Base-by-base conservation (phyloP, 2,797 vertebrate genomes). In the Hozukius guyotensis region DNA sequence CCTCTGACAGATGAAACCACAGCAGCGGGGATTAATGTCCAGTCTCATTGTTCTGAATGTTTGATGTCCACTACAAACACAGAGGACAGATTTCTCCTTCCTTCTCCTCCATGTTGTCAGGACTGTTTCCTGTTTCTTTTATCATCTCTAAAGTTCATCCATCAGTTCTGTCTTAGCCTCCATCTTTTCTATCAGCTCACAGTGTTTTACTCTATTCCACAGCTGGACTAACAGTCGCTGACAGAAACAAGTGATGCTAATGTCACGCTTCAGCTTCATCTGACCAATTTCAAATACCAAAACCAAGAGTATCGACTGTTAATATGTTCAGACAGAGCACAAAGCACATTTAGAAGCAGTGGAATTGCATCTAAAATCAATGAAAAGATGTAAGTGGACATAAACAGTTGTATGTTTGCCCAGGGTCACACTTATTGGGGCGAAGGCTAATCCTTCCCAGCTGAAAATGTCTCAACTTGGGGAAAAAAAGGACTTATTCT, bases 21-120 rank as follows among this genome's bases (percentile, higher is more conserved):
- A 52, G 72, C 82, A 59, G 77, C 42, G 25, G 20, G 67, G 61
- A 66, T 70, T 84, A 56, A 75, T 29, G 60, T 56, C 75, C n/a
- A 14, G 27, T 29, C 9, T 57, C 22, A 66, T 74, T 78, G 42
- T 62, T 53, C 8, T 3, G 31, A 22, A 14, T 29, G 8, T 61
- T 66, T 57, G 25, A 75, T n/a, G 62, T 52, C 46, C 34, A 34
- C 61, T 6, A 20, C 77, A 75, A 42, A 72, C n/a, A 34, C n/a
- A n/a, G 22, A 27, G 32, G 34, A 46, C 57, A n/a, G 22, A 5
- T 36, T 69, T 66, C 8, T 69, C 36, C 46, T 16, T 29, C 53
- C 38, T 20, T 11, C 55, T 62, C 36, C 46, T 67, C 59, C 61
- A 36, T 36, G 65, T 53, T 46, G 16, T 66, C 57, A 49, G 32